phyloP scores from a whole-genome alignment of 2,888 invertebrate species.

The Drosophila heteroneura region DNA sequence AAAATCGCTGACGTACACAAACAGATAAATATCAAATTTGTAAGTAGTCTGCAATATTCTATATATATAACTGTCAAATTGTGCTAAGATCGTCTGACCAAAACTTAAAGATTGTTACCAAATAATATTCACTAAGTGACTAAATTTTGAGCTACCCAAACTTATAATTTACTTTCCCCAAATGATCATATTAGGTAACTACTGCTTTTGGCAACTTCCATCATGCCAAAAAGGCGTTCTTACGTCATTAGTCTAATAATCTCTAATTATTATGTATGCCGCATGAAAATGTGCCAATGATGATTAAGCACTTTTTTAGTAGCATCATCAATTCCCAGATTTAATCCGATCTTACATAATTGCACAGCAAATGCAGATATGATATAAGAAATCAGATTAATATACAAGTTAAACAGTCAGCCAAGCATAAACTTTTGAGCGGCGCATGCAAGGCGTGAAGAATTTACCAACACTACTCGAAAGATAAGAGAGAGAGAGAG shows the following conservation, averaged over 20 bases:
- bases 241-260: slow-evolving; percentile 1
- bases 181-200: background rate
- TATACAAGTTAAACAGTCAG: slow-evolving; percentile 44
- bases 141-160: background rate
- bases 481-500: too few species aligned
- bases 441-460: slow-evolving; percentile 46
- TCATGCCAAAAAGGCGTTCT: background rate
- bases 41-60: too few species aligned
- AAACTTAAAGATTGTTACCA: background rate
- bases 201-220: background rate
- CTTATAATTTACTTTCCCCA: background rate
- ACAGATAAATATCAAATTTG: too few species aligned
- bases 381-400: slow-evolving; percentile 56
- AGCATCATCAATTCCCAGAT: background rate
- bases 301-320: background rate
- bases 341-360: slow-evolving; percentile 29
- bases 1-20: too few species aligned
- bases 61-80: background rate
- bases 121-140: background rate
- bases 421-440: slow-evolving; percentile 57
- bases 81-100: background rate
- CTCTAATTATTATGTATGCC: background rate
- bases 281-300: slow-evolving; percentile 5
- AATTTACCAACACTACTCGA: slow-evolving; percentile 24
- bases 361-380: slow-evolving; percentile 27